Evolutionary conservation across 2,113 vertebrate genomes (phyloP).

Genomic region (Leiothrix lutea): DNA sequence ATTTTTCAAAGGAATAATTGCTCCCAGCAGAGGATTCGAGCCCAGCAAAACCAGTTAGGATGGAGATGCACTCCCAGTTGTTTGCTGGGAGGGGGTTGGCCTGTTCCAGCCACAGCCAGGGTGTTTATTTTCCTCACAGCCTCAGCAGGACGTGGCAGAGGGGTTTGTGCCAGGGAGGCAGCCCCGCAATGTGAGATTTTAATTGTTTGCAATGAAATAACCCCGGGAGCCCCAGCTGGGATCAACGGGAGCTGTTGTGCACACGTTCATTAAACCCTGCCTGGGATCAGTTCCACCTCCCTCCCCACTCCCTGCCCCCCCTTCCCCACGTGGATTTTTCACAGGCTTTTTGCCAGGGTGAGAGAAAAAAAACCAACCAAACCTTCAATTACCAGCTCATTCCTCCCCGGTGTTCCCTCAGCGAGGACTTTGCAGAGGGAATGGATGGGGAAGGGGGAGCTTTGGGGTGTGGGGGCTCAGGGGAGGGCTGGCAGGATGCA

Average conservation of each 20-base stretch:
- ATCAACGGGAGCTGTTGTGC: neutral
- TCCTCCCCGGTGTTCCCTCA: neutral
- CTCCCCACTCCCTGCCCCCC: neutral
- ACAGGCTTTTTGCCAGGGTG: neutral
- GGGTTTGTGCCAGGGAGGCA: neutral
- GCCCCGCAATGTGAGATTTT: neutral
- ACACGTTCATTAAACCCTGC: neutral
- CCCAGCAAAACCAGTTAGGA: neutral
- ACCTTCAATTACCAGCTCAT: neutral
- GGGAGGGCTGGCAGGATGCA: neutral
- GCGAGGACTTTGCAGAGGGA: neutral
- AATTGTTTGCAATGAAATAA: neutral
- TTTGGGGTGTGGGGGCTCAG: neutral
- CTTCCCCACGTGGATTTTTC: neutral
- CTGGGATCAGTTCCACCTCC: neutral
- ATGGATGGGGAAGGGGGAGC: neutral
- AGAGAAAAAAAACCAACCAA: neutral
- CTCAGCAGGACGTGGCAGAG: neutral
- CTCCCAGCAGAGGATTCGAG: too few species aligned
- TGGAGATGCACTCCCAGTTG: rapidly evolving
- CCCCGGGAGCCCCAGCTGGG: neutral
- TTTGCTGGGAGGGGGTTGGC: neutral
- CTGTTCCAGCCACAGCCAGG: neutral
- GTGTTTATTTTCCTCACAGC: neutral
- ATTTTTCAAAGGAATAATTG: rapidly evolving